Evolutionary conservation across 2,797 vertebrate species (phyloP).

Genomic region (Rhynchotus rufescens): DNA sequence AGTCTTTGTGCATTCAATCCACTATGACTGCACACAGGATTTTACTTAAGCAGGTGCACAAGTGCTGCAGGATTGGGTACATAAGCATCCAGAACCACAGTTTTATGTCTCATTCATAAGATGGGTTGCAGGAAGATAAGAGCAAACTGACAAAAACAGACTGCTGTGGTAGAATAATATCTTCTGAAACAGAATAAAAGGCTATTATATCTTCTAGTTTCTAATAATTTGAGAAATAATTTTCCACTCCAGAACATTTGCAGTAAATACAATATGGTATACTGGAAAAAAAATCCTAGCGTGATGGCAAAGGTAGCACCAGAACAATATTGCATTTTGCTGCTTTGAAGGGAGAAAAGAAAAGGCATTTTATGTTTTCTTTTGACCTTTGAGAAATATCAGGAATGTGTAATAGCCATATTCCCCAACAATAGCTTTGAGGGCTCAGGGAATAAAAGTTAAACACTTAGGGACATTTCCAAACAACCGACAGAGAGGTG

Average conservation of each 20-base stretch:
- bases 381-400: slow-evolving; percentile 76
- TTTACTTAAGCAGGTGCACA: slow-evolving; percentile 63
- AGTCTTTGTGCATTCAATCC: slow-evolving; percentile 8
- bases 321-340: slow-evolving; percentile 51
- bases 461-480: slow-evolving; percentile 66
- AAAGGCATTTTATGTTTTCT: slow-evolving; percentile 68
- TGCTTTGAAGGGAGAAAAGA: slow-evolving; percentile 46
- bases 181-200: slow-evolving; percentile 57
- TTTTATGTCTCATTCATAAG: slow-evolving; percentile 71
- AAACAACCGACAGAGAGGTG: slow-evolving; percentile 38
- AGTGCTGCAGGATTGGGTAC: slow-evolving; percentile 56
- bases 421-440: slow-evolving; percentile 38
- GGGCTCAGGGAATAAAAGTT: slow-evolving; percentile 57
- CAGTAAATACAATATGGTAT: slow-evolving; percentile 63
- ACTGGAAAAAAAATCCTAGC: slow-evolving; percentile 30
- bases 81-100: slow-evolving; percentile 50
- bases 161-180: slow-evolving; percentile 41
- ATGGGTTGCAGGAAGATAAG: slow-evolving; percentile 67
- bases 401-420: slow-evolving; percentile 70
- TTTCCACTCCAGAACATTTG: slow-evolving; percentile 55
- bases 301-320: slow-evolving; percentile 30
- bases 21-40: slow-evolving; percentile 15
- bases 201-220: slow-evolving; percentile 61
- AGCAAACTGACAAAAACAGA: slow-evolving; percentile 55
- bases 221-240: slow-evolving; percentile 62